phyloP scores from a whole-genome alignment of 2,797 vertebrate genomes.

The Dicrostonyx torquatus region DNA sequence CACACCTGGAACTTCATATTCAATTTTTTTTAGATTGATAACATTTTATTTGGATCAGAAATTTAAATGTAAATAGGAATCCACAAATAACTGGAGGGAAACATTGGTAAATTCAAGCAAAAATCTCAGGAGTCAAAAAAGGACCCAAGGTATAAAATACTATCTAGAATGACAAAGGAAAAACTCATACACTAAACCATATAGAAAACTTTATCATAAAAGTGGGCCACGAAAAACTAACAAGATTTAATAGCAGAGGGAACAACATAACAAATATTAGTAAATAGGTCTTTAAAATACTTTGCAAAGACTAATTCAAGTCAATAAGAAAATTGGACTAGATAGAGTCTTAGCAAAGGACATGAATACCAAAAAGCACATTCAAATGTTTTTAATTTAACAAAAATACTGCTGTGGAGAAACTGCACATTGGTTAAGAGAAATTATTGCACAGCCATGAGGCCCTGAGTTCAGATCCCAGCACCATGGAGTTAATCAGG shows the following conservation, averaged over 20 bases:
- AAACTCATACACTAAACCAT: neutral
- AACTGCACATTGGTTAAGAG: neutral
- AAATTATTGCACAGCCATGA: neutral
- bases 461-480: neutral
- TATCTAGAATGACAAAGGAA: neutral
- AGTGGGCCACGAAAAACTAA: neutral
- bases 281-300: neutral
- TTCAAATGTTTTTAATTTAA: constrained; percentile 40
- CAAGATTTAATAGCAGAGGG: neutral
- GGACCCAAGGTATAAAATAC: neutral
- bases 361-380: neutral
- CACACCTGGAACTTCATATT: too few relatives aligned
- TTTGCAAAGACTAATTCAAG: constrained; percentile 43
- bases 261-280: neutral
- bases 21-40: too few relatives aligned
- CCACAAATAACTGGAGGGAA: neutral
- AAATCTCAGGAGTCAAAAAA: neutral
- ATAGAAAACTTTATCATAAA: neutral
- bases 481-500: neutral
- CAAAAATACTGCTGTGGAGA: constrained; percentile 25
- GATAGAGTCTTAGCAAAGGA: constrained; percentile 6
- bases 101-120: neutral
- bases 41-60: constrained; percentile 21
- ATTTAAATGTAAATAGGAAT: neutral
- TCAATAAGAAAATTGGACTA: constrained; percentile 42